Evolutionary conservation across 2,113 vertebrate genomes (phyloP).

Genomic region (Cottus gobio): DNA sequence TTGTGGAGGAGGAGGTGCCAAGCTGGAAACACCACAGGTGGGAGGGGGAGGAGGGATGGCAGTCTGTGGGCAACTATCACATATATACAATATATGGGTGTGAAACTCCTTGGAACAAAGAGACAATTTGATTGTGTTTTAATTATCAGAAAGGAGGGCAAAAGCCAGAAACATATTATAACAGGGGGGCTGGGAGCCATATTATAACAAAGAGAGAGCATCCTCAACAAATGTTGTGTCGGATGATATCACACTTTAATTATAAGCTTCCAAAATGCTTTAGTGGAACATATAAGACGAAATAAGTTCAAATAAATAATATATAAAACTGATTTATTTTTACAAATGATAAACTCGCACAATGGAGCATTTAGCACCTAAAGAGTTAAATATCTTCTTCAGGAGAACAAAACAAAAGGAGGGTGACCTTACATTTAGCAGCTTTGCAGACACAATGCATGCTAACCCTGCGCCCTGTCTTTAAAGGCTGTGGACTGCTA

Average conservation of each 20-base stretch:
- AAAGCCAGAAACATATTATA: conserved; percentile 12
- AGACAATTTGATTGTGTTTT: conserved; percentile 25
- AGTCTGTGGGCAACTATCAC: conserved; percentile 17
- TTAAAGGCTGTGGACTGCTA: too few relatives aligned
- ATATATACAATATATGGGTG: conserved; percentile 10
- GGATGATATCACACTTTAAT: neutral
- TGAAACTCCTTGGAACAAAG: conserved; percentile 32
- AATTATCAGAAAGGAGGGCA: conserved; percentile 26
- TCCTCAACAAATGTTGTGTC: neutral
- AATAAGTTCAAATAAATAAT: neutral
- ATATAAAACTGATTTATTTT: too few relatives aligned
- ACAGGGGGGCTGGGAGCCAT: neutral
- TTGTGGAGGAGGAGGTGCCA: conserved; percentile 52
- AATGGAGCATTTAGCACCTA: too few relatives aligned
- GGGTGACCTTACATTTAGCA: too few relatives aligned
- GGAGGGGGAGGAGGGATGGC: conserved; percentile 24
- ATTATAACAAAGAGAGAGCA: conserved; percentile 10
- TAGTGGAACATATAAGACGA: neutral
- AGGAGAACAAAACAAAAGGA: too few relatives aligned
- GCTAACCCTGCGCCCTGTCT: too few relatives aligned
- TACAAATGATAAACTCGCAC: too few relatives aligned
- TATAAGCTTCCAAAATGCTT: neutral
- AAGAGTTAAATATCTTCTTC: too few relatives aligned
- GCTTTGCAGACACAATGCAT: too few relatives aligned
- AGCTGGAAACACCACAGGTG: conserved; percentile 47